Conservation (phyloP, 2,797 vertebrate genomes). For the Hephaestus fuliginosus region DNA sequence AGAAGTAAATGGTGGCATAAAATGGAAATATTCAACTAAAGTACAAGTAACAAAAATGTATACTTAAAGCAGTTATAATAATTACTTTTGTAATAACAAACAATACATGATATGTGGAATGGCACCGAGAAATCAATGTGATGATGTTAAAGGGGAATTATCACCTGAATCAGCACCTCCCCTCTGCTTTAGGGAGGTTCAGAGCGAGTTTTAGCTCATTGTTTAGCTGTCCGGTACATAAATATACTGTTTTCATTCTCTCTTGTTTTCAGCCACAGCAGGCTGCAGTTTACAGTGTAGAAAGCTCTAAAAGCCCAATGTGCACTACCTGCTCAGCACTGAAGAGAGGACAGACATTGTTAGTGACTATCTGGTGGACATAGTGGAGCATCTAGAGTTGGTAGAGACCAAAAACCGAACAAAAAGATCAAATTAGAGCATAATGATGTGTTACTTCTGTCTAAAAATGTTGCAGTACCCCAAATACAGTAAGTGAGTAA, state of each 20-base stretch:
- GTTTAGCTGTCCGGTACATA: neutral
- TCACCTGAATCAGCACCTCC: too few relatives aligned
- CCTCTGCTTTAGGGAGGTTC: too few relatives aligned
- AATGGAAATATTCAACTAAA: neutral
- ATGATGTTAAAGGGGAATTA: too few relatives aligned
- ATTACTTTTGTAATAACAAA: too few relatives aligned
- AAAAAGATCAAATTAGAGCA: too few relatives aligned
- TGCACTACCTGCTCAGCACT: neutral
- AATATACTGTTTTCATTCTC: neutral
- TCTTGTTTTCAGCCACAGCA: neutral
- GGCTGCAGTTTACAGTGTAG: neutral
- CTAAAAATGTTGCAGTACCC: too few relatives aligned
- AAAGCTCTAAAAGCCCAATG: neutral
- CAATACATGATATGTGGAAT: too few relatives aligned
- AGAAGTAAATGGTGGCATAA: too few relatives aligned
- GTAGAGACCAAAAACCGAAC: neutral
- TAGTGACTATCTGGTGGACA: neutral
- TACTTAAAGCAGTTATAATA: neutral
- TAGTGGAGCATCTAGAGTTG: neutral
- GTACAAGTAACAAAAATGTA: neutral
- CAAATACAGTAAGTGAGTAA: too few relatives aligned
- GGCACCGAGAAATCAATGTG: too few relatives aligned
- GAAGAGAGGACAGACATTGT: neutral
- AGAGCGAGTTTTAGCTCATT: too few relatives aligned
- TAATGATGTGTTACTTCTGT: neutral